phyloP scores from a whole-genome alignment of 2,797 vertebrate species.

The Zalophus californianus region DNA sequence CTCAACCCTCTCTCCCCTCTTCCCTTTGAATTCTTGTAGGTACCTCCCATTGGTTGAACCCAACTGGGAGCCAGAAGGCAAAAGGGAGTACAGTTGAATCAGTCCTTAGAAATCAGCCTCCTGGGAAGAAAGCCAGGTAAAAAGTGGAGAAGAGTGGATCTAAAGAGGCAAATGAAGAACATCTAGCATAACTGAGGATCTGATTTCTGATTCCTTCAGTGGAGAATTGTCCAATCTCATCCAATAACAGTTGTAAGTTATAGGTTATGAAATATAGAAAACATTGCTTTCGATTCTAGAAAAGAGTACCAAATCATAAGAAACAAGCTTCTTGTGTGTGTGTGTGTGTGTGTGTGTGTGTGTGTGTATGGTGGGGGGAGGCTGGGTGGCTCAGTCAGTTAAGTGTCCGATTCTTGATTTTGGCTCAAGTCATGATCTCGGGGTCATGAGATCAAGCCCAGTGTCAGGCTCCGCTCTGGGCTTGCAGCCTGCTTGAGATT shows the following conservation, averaged over 20 bases:
- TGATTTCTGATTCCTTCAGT: background rate
- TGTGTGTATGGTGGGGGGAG: background rate
- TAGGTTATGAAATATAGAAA: background rate
- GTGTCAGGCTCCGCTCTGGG: rapidly evolving
- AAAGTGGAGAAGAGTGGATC: background rate
- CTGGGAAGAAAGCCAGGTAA: background rate
- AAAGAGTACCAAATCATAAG: background rate
- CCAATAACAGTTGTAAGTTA: background rate
- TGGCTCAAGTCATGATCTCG: background rate
- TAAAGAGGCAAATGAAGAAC: background rate
- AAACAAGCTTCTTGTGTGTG: background rate
- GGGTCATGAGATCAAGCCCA: background rate
- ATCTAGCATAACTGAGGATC: background rate
- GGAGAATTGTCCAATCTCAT: background rate
- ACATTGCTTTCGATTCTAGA: background rate
- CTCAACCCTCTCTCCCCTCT: background rate
- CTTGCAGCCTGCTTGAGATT: background rate
- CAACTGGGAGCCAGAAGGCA: background rate
- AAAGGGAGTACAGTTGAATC: background rate
- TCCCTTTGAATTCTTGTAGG: constrained; percentile 36
- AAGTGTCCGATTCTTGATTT: background rate
- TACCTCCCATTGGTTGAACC: background rate
- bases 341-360: background rate
- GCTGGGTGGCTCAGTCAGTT: background rate
- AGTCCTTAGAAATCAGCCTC: constrained; percentile 27